Conservation (phyloP, 2,797 vertebrate species). For the Prunella strophiata region DNA sequence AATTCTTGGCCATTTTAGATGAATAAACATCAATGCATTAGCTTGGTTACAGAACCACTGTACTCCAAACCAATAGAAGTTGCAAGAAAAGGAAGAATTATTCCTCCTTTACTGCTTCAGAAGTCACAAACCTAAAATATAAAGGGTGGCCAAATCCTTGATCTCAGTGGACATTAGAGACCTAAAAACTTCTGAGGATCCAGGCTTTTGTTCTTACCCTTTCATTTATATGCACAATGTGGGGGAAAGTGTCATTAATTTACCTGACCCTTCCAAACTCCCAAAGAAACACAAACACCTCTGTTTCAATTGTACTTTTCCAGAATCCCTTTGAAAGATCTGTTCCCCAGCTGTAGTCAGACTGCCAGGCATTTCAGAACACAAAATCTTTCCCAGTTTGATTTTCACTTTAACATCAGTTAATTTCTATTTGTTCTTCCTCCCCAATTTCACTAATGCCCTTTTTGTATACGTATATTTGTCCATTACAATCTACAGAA, state of each 20-base stretch:
- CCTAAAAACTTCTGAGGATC: not conserved
- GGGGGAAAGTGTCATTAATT: not conserved
- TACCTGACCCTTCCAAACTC: not conserved
- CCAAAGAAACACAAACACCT: not conserved
- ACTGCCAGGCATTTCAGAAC: slow-evolving; percentile 49
- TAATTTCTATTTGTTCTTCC: slow-evolving; percentile 75
- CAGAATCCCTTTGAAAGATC: slow-evolving; percentile 11
- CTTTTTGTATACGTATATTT: slow-evolving; percentile 68
- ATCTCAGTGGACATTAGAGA: not conserved
- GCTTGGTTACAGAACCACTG: not conserved
- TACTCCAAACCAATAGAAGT: not conserved
- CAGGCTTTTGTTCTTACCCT: not conserved
- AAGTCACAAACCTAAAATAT: not conserved
- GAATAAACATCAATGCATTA: not conserved
- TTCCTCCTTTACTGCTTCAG: not conserved
- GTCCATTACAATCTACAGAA: slow-evolving; percentile 77
- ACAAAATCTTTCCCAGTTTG: slow-evolving; percentile 68
- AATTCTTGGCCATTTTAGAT: not conserved
- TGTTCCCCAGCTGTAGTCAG: not conserved
- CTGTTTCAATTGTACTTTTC: not conserved
- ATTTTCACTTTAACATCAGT: slow-evolving; percentile 63
- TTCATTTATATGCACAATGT: not conserved
- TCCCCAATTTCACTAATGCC: slow-evolving; percentile 71
- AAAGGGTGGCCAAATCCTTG: not conserved
- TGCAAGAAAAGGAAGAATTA: not conserved